Evolutionary conservation across 2,888 invertebrate genomes (phyloP), one percentile per base, ranked within the genome.

Genomic region (Platycheirus albimanus): DNA sequence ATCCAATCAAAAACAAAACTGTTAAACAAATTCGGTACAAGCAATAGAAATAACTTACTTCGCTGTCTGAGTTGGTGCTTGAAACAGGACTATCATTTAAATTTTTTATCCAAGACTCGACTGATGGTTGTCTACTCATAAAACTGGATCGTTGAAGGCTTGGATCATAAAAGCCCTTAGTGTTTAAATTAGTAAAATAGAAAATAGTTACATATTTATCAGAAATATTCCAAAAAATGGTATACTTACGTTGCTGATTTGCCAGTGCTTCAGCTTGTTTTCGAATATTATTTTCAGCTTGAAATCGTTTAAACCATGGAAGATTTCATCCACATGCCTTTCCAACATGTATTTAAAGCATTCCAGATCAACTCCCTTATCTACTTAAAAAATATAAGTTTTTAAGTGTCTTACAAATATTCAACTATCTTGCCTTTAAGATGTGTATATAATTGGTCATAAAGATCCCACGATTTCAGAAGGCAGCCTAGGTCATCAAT

Each of bases 201-300:
- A 41, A 41, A 41, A 41, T 41, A 41, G 13, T 41, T 41, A 41
- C n/a, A 41, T 8, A 4, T 41, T 41, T 41, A 41, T 41, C 13
- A 13, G 13, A n/a, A n/a, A n/a, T n/a, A n/a, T n/a, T n/a, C n/a
- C n/a, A n/a, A n/a, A n/a, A n/a, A n/a, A 41, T n/a, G 6, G 41
- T 2, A 41, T 11, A 11, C 41, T 41, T 41, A 41, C 41, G 2
- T 13, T 13, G 2, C 13, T 2, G 2, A 13, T n/a, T 41, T 41
- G 41, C 41, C 41, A 41, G 13, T 13, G 13, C 7, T 1, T 1
- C 15, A 41, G 6, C 13, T 41, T 41, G 13, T 41, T 2, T 17
- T 43, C 43, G 17, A 43, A 43, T 1, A 43, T 15, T 1, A 43
- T 6, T 7, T 43, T 17, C 4, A 43, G 17, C 17, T 43, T 43